phyloP scores from a whole-genome alignment of 2,888 invertebrate species.

The Dynastes grantii region DNA sequence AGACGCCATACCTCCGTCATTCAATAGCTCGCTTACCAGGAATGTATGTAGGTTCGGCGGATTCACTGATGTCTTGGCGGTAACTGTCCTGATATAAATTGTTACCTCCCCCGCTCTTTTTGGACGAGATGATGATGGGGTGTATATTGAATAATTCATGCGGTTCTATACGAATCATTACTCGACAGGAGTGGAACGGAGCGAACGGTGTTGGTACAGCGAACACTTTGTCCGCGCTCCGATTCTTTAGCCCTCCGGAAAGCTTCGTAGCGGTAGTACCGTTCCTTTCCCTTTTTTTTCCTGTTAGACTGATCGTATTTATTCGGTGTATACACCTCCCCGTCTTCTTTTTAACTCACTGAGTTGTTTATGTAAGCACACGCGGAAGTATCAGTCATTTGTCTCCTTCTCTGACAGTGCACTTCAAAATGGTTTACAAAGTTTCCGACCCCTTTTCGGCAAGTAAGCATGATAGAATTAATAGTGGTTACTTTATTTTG shows the following conservation, averaged over 20 bases:
- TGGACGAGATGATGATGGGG: slow-evolving; percentile 48
- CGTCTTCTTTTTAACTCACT: slow-evolving; percentile 60
- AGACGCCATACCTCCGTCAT: slow-evolving; percentile 42
- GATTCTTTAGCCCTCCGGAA: slow-evolving; percentile 22
- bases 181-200: slow-evolving; percentile 58
- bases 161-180: slow-evolving; percentile 69
- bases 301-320: slow-evolving; percentile 6
- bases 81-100: slow-evolving; percentile 42
- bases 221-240: slow-evolving; percentile 67
- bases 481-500: neutral
- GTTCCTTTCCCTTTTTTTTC: slow-evolving; percentile 6
- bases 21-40: slow-evolving; percentile 35
- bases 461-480: slow-evolving; percentile 18
- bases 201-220: slow-evolving; percentile 68
- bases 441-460: slow-evolving; percentile 11
- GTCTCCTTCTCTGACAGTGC: slow-evolving; percentile 63
- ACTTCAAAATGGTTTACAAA: slow-evolving; percentile 52
- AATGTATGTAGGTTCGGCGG: neutral
- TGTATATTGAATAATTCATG: slow-evolving; percentile 69
- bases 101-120: slow-evolving; percentile 33
- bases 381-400: slow-evolving; percentile 61
- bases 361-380: slow-evolving; percentile 67
- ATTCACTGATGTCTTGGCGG: slow-evolving; percentile 23
- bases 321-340: slow-evolving; percentile 51
- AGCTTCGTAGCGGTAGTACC: neutral